A percentile compares a stretch with the other conserved stretches of the same genome.
Conservation (phyloP, 1,140 invertebrate species). For the Monomorium pharaonis region DNA sequence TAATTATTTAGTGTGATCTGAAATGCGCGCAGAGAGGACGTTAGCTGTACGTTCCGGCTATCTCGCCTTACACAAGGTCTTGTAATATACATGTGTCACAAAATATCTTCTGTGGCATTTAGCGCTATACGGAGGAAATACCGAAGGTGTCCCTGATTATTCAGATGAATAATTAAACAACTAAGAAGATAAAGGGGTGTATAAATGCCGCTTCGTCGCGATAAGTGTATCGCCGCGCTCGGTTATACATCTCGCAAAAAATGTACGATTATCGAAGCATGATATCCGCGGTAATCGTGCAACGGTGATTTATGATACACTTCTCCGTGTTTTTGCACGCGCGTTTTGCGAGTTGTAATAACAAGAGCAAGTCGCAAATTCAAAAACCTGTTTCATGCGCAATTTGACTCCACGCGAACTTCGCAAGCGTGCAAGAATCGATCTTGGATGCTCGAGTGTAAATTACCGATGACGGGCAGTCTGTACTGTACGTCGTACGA, state of each 20-base stretch:
- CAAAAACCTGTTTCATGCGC: neutral
- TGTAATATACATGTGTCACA: neutral
- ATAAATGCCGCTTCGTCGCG: neutral
- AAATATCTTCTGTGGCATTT: neutral
- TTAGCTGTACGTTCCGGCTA: neutral
- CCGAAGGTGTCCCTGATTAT: constrained; percentile 10
- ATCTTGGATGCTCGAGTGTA: neutral
- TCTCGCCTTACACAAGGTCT: neutral
- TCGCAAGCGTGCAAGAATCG: neutral
- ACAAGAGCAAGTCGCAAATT: neutral
- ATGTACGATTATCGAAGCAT: neutral
- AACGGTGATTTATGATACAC: neutral
- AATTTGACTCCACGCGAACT: constrained; percentile 19
- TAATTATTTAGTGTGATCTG: constrained; percentile 3
- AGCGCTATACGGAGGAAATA: neutral
- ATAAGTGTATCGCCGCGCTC: neutral
- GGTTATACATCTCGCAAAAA: neutral
- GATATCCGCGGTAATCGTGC: constrained; percentile 13
- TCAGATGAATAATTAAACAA: constrained; percentile 56
- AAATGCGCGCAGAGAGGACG: neutral
- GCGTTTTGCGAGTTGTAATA: neutral
- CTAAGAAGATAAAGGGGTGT: neutral
- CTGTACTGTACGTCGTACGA: constrained; percentile 11
- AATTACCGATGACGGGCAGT: constrained; percentile 38
- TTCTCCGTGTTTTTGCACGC: neutral